Evolutionary conservation across 2,797 vertebrate species (phyloP), one percentile per base, ranked within the genome.

Genomic region (Phataginus tricuspis): DNA sequence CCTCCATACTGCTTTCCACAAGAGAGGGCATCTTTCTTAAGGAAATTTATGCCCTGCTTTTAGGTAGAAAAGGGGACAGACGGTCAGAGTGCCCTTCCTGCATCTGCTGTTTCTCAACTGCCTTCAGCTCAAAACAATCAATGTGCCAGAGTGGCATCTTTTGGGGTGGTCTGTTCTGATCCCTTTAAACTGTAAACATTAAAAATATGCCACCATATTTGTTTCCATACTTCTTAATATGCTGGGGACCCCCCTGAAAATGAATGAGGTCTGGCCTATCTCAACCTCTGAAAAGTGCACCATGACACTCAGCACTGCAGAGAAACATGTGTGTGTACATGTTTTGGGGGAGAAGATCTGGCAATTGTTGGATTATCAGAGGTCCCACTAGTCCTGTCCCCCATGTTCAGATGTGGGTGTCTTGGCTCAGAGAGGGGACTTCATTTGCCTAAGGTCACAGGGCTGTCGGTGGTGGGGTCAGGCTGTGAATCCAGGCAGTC

Each of bases 321-420:
- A 42, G 14, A 23, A 49, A 13, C 53, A 4, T 13, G 13, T 9
- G 37, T 2, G 5, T 19, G 34, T 45, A 7, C 0, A 0, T 16
- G 45, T 45, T 45, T n/a, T 34, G 0, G 42, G 14, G 49, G 42
- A 53, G 64, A 49, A 31, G 23, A 16, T 16, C 59, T 19, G 29
- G 80, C 16, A 31, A 27, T 29, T 15, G 25, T 13, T 14, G 7
- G 13, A 57, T n/a, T n/a, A 69, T 68, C 10, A 0, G 7, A 34
- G 29, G 16, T 34, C 53, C 61, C 8, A 51, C 71, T 15, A 19
- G 16, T 53, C 15, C 45, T 4, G 2, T 29, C 9, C n/a, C 82
- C 39, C 18, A 7, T 1, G 7, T 9, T 68, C 68, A 39, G 31
- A 34, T 49, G 53, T 69, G 83, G 61, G 66, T 45, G 16, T 29